phyloP scores from a whole-genome alignment of 2,113 vertebrate species.

The Gila orcuttii region DNA sequence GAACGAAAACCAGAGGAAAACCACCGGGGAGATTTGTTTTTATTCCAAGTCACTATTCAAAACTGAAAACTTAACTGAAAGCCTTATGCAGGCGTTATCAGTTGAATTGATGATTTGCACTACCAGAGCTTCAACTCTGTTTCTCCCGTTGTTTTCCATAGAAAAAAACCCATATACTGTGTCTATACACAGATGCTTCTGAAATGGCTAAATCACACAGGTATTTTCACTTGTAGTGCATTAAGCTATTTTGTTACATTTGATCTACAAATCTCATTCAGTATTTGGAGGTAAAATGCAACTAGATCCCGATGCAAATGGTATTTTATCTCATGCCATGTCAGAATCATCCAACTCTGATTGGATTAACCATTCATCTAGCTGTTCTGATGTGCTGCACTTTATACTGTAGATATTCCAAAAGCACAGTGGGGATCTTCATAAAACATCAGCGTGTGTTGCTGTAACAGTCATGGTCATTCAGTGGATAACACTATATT shows the following conservation, averaged over 20 bases:
- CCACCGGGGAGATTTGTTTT: slow-evolving; percentile 30
- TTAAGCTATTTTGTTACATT: slow-evolving; percentile 15
- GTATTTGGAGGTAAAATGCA: slow-evolving; percentile 35
- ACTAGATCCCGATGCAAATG: slow-evolving; percentile 26
- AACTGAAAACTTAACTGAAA: slow-evolving; percentile 7
- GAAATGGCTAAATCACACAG: slow-evolving; percentile 28
- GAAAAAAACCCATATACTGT: slow-evolving; percentile 8
- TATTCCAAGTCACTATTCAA: slow-evolving; percentile 19
- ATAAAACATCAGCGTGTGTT: slow-evolving; percentile 42
- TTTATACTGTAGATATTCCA: slow-evolving; percentile 44
- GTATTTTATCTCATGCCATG: slow-evolving; percentile 33
- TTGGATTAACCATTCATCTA: slow-evolving; percentile 7
- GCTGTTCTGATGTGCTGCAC: slow-evolving; percentile 37
- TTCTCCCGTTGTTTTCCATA: slow-evolving; percentile 38
- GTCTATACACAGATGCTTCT: slow-evolving; percentile 19
- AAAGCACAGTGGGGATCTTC: slow-evolving; percentile 51
- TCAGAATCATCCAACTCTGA: slow-evolving; percentile 29
- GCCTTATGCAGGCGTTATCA: neutral
- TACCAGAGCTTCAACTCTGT: slow-evolving; percentile 38
- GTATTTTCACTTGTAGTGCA: slow-evolving; percentile 34
- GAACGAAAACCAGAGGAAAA: slow-evolving; percentile 18
- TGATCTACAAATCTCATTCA: slow-evolving; percentile 28
- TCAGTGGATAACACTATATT: slow-evolving; percentile 44
- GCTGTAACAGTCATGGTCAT: slow-evolving; percentile 60
- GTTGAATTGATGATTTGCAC: slow-evolving; percentile 39